These are phyloP conservation scores for Burhinus bistriatus DNA, from an alignment of 2,113 vertebrate species.

Conservation along the genomic window DNA sequence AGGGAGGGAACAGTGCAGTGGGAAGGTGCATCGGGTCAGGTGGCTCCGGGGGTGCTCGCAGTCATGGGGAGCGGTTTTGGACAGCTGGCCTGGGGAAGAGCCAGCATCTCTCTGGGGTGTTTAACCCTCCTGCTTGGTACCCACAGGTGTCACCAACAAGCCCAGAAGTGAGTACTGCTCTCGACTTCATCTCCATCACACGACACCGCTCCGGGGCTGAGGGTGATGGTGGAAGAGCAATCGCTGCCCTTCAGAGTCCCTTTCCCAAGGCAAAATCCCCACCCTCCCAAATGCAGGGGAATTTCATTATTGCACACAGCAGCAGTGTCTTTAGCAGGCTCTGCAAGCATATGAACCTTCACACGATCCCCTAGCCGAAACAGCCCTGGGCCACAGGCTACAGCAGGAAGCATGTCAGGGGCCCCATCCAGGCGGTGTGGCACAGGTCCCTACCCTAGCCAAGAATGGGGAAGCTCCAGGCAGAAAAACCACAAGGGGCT, in stretches of 20 bases:
- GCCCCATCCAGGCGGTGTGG: fast-evolving
- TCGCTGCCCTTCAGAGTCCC: neutral
- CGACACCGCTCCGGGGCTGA: neutral
- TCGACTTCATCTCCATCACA: neutral
- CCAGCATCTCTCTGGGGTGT: neutral
- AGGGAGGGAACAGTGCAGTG: neutral
- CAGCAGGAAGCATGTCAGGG: neutral
- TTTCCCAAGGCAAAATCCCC: neutral
- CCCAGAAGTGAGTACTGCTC: neutral
- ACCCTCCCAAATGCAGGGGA: neutral
- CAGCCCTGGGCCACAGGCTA: neutral
- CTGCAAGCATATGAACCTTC: neutral
- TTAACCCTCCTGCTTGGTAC: neutral
- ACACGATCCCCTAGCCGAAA: neutral
- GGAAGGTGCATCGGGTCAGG: neutral
- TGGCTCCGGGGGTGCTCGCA: neutral
- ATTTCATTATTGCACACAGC: neutral
- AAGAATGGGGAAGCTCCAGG: neutral
- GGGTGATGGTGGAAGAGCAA: fast-evolving
- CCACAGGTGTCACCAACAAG: neutral
- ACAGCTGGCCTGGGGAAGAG: neutral
- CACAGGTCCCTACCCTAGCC: neutral
- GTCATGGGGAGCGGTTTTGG: neutral
- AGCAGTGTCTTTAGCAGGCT: neutral
- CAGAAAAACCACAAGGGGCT: neutral